Conservation (phyloP, 1,140 invertebrate genomes). For the Episyrphus balteatus region DNA sequence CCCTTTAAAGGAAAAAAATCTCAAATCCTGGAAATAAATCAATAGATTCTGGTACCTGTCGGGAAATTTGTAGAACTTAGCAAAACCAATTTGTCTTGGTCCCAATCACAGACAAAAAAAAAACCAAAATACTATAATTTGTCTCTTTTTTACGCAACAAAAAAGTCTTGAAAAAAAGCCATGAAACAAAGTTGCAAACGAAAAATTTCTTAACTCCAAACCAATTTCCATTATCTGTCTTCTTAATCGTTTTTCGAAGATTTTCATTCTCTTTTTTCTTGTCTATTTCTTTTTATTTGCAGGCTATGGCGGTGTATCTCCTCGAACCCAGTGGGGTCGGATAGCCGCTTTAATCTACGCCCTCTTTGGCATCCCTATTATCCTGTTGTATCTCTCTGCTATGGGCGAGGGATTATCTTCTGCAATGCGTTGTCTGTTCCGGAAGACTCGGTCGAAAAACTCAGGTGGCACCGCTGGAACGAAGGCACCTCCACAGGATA, state of each 20-base stretch:
- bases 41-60: too few relatives aligned
- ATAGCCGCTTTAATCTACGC: slow-evolving; percentile 83
- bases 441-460: slow-evolving; percentile 18
- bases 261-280: not conserved
- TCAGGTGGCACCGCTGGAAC: slow-evolving; percentile 6
- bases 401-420: slow-evolving; percentile 59
- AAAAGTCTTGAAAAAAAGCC: too few relatives aligned
- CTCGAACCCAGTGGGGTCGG: slow-evolving; percentile 73
- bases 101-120: too few relatives aligned
- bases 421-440: slow-evolving; percentile 33
- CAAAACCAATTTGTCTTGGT: too few relatives aligned
- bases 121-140: too few relatives aligned
- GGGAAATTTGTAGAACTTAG: too few relatives aligned
- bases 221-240: not conserved
- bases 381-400: slow-evolving; percentile 78
- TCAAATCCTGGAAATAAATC: too few relatives aligned
- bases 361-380: slow-evolving; percentile 78
- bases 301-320: slow-evolving; percentile 90
- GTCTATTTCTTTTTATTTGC: slow-evolving; percentile 23
- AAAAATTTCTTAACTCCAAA: too few relatives aligned
- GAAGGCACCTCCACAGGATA: not conserved
- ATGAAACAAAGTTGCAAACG: too few relatives aligned
- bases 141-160: too few relatives aligned
- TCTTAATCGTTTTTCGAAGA: not conserved
- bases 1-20: too few relatives aligned